These are phyloP conservation scores for Amyelois transitella DNA, from an alignment of 1,140 invertebrate genomes.

Conservation along the genomic window DNA sequence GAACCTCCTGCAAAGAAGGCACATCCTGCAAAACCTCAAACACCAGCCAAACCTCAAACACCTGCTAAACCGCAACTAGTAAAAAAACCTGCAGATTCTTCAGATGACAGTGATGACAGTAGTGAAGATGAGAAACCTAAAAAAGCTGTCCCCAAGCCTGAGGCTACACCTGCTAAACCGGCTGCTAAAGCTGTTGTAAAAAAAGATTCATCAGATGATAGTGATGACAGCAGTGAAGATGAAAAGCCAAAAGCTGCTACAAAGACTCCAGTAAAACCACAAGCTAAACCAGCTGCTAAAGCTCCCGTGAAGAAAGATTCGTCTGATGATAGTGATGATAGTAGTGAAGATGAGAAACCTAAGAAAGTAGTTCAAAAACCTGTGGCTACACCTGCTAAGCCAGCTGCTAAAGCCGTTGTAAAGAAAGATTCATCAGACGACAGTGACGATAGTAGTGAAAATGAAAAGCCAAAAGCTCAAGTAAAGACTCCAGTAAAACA, in stretches of 20 bases:
- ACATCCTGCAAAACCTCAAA: not conserved
- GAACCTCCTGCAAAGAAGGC: conserved; percentile 1
- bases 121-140: conserved; percentile 17
- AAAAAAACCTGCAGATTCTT: conserved; percentile 10
- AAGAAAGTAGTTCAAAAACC: conserved; percentile 23
- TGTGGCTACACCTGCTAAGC: conserved; percentile 19
- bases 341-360: conserved; percentile 34
- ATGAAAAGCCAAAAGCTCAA: conserved; percentile 8
- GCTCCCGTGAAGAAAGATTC: conserved; percentile 17
- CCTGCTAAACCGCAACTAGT: not conserved
- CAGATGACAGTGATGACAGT: conserved; percentile 10
- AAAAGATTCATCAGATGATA: conserved; percentile 5
- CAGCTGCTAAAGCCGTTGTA: conserved; percentile 11
- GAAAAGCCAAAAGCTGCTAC: not conserved
- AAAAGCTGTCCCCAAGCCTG: conserved; percentile 1
- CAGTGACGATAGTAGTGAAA: conserved; percentile 16
- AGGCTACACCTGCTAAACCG: conserved; percentile 9
- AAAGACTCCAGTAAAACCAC: conserved; percentile 17
- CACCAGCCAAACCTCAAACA: not conserved
- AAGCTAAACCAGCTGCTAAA: conserved; percentile 11
- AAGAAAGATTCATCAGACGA: conserved; percentile 35
- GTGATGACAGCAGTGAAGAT: conserved; percentile 6
- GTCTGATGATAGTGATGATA: conserved; percentile 34
- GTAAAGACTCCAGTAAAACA: conserved; percentile 11
- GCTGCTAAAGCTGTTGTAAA: not conserved